Percentiles rank a stretch among this genome's conserved stretches.
Conservation (phyloP, 2,113 vertebrate genomes). For the Anoura caudifer region DNA sequence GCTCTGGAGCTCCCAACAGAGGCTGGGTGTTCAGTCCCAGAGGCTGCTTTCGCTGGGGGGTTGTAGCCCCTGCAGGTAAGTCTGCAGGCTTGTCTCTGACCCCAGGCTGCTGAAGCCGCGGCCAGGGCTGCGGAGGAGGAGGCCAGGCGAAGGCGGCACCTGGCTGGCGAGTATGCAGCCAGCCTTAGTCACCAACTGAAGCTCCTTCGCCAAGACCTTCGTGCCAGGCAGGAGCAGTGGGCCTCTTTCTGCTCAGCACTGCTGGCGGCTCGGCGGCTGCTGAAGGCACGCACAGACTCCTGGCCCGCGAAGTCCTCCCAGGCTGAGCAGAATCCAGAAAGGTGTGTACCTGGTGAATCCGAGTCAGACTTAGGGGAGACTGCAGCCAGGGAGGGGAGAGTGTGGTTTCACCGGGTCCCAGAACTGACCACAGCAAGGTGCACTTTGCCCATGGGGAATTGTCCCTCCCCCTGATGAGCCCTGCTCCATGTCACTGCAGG, state of each 20-base stretch:
- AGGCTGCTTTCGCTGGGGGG: not conserved
- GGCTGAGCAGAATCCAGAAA: not conserved
- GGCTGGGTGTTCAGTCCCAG: not conserved
- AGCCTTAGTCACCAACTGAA: slow-evolving; percentile 82
- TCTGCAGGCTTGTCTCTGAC: not conserved
- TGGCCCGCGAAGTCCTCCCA: not conserved
- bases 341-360: slow-evolving; percentile 26
- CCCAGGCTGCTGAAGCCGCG: slow-evolving; percentile 39
- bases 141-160: slow-evolving; percentile 74
- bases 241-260: slow-evolving; percentile 70
- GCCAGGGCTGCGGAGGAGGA: slow-evolving; percentile 82
- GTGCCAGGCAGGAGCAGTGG: slow-evolving; percentile 76
- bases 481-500: slow-evolving; percentile 37
- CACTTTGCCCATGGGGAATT: not conserved
- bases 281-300: slow-evolving; percentile 43
- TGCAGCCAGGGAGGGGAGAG: not conserved
- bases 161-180: slow-evolving; percentile 81
- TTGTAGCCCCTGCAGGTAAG: not conserved
- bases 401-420: not conserved
- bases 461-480: not conserved
- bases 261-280: slow-evolving; percentile 59
- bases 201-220: slow-evolving; percentile 75
- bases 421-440: not conserved
- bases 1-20: not conserved
- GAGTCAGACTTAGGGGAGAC: not conserved